Conservation (phyloP, 2,797 vertebrate genomes). For the Allobates femoralis region DNA sequence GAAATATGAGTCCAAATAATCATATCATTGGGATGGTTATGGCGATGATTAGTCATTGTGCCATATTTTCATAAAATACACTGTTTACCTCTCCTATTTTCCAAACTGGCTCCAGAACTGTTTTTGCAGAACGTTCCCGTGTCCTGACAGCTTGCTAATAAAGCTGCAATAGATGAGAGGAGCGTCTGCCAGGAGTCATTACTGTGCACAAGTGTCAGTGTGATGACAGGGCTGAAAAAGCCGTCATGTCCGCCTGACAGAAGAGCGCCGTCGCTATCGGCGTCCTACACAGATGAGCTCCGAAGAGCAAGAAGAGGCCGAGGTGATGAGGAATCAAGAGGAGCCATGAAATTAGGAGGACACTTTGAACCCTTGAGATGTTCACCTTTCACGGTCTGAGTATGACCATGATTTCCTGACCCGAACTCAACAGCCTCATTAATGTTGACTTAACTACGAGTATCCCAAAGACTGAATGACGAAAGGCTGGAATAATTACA, state of each 20-base stretch:
- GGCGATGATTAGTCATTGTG: too few species aligned
- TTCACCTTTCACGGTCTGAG: too few species aligned
- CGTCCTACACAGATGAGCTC: constrained; percentile 35
- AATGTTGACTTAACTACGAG: too few species aligned
- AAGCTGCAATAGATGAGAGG: constrained; percentile 63
- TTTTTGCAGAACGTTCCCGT: constrained; percentile 29
- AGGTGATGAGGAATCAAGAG: neutral
- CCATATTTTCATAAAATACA: neutral
- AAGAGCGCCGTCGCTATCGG: constrained; percentile 67
- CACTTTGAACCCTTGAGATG: neutral
- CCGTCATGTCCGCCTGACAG: constrained; percentile 49
- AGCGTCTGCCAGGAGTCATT: constrained; percentile 65
- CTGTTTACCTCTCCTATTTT: neutral
- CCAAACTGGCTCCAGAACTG: neutral
- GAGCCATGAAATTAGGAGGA: neutral
- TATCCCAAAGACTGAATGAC: too few species aligned
- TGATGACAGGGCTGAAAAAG: constrained; percentile 66
- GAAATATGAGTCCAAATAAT: too few species aligned
- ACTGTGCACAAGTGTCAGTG: constrained; percentile 57
- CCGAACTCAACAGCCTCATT: too few species aligned
- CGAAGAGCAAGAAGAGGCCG: constrained; percentile 53
- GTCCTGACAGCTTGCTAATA: constrained; percentile 73
- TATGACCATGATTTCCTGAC: too few species aligned
- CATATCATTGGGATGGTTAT: neutral
- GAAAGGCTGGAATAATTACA: too few species aligned